Evolutionary conservation across 1,140 invertebrate species (phyloP).

Genomic region (Schlechtendalia chinensis): DNA sequence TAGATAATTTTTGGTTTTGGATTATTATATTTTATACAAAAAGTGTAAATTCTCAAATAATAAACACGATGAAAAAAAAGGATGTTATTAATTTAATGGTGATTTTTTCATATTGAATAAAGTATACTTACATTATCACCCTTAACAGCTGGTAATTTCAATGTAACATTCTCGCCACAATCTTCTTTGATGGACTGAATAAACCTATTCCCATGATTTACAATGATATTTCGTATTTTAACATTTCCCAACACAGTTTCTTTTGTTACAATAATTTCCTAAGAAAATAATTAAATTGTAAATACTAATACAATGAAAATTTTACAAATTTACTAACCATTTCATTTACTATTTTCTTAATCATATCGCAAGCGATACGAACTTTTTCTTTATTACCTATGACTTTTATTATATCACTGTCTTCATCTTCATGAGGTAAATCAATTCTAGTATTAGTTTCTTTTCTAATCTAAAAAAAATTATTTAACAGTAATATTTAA

Average conservation of each 20-base stretch:
- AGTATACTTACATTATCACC: conserved; percentile 80
- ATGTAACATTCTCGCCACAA: conserved; percentile 84
- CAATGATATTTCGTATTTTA: conserved; percentile 91
- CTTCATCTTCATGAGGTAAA: conserved; percentile 81
- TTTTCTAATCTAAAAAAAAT: conserved; percentile 74
- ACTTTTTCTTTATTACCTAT: conserved; percentile 60
- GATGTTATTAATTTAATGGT: no score
- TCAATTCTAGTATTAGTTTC: conserved; percentile 96
- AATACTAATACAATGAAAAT: background rate
- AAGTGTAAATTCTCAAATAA: no score
- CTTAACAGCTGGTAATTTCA: conserved; percentile 88
- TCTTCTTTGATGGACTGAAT: conserved; percentile 93
- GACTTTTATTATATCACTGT: conserved; percentile 87
- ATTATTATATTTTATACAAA: no score
- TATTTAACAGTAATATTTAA: conserved; percentile 23
- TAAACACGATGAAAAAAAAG: no score
- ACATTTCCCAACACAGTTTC: conserved; percentile 74
- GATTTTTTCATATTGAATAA: no score
- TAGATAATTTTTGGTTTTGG: no score
- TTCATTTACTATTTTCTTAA: conserved; percentile 91
- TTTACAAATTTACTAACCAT: conserved; percentile 61
- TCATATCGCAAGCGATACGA: conserved; percentile 60
- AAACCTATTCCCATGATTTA: conserved; percentile 86
- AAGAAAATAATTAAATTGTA: conserved; percentile 8
- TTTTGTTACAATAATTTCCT: conserved; percentile 46